phyloP scores from a whole-genome alignment of 2,113 vertebrate genomes.

The Trematomus loennbergii region DNA sequence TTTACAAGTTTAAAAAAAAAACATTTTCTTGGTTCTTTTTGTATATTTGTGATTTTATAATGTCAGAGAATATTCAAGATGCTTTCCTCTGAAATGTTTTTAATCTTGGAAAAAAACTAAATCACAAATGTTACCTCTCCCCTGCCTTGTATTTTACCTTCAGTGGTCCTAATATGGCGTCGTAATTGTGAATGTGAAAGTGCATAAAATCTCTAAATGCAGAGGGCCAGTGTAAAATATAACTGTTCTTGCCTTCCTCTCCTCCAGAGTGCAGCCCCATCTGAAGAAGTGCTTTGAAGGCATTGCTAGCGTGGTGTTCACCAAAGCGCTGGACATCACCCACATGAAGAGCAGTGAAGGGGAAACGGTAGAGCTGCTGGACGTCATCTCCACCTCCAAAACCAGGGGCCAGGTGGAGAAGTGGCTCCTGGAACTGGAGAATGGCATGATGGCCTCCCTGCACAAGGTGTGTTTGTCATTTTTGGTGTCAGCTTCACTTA shows the following conservation, averaged over 20 bases:
- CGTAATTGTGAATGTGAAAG: background rate
- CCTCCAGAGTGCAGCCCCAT: slow-evolving; percentile 89
- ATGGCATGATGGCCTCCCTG: slow-evolving; percentile 87
- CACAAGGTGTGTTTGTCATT: slow-evolving; percentile 84
- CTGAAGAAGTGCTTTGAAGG: slow-evolving; percentile 96
- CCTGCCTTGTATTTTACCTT: no score
- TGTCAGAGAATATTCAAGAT: no score
- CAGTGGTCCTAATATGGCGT: no score
- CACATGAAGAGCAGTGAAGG: slow-evolving; percentile 93
- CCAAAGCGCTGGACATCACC: slow-evolving; percentile 89
- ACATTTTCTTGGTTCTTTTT: no score
- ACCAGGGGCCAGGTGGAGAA: slow-evolving; percentile 93
- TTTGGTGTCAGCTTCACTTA: background rate
- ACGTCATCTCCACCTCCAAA: slow-evolving; percentile 89
- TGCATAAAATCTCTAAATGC: background rate
- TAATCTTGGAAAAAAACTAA: no score
- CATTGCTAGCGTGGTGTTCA: slow-evolving; percentile 90
- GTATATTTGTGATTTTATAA: no score
- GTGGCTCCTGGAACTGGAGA: slow-evolving; percentile 90
- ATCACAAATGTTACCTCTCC: no score
- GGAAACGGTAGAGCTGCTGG: slow-evolving; percentile 87
- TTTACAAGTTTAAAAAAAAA: no score
- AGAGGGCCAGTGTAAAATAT: background rate
- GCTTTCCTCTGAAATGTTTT: no score
- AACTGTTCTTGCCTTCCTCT: slow-evolving; percentile 7